Evolutionary conservation across 2,888 invertebrate species (phyloP).

Genomic region (Drosophila cognata): DNA sequence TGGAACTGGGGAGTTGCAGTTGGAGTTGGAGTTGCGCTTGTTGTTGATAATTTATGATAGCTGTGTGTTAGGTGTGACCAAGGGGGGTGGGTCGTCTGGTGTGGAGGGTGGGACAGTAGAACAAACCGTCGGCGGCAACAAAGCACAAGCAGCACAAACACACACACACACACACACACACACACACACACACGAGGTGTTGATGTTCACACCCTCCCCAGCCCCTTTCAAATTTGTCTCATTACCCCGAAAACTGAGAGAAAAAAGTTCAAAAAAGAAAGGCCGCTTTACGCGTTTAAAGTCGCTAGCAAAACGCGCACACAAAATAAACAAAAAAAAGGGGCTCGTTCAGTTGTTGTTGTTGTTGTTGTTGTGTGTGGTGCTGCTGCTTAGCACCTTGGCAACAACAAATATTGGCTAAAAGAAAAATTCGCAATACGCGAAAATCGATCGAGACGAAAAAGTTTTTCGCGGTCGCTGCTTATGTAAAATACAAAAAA

Average conservation of each 20-base stretch:
- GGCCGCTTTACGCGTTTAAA: slow-evolving; percentile 59
- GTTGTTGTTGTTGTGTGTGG: slow-evolving; percentile 12
- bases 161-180: not conserved
- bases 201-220: slow-evolving; percentile 4
- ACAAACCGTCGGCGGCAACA: slow-evolving; percentile 56
- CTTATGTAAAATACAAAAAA: slow-evolving; percentile 40
- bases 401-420: slow-evolving; percentile 40
- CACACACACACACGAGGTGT: not conserved
- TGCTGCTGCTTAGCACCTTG: slow-evolving; percentile 29
- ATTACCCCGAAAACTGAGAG: slow-evolving; percentile 32
- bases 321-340: slow-evolving; percentile 43
- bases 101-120: not conserved
- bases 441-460: slow-evolving; percentile 25
- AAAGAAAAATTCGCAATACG: slow-evolving; percentile 6
- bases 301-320: slow-evolving; percentile 53
- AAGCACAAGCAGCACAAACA: slow-evolving; percentile 44
- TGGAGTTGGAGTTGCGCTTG: slow-evolving; percentile 44
- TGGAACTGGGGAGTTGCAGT: slow-evolving; percentile 10
- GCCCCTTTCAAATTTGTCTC: slow-evolving; percentile 7
- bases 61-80: slow-evolving; percentile 48
- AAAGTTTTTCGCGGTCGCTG: slow-evolving; percentile 29
- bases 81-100: not conserved
- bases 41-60: slow-evolving; percentile 75
- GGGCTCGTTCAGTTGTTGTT: slow-evolving; percentile 63
- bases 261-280: slow-evolving; percentile 71